These are phyloP conservation scores for Drosophila azteca DNA, from an alignment of 1,140 invertebrate genomes.

Conservation along the genomic window DNA sequence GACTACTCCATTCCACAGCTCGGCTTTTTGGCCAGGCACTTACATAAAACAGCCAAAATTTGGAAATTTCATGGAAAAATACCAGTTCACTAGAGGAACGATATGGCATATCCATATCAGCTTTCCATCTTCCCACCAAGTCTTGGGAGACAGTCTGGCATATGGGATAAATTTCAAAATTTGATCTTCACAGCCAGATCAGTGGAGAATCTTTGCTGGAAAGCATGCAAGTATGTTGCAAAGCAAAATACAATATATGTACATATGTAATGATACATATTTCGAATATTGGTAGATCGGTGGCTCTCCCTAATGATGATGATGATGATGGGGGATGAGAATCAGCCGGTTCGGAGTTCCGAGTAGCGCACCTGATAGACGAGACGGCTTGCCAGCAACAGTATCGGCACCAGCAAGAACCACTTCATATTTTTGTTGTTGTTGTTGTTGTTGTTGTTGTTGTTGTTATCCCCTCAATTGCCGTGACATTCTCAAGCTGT, in stretches of 20 bases:
- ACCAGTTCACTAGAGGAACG: neutral
- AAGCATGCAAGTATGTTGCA: no score
- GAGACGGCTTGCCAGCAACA: slow-evolving; percentile 20
- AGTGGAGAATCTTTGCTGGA: no score
- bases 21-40: slow-evolving; percentile 18
- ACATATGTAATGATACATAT: no score
- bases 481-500: slow-evolving; percentile 58
- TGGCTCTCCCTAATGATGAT: no score
- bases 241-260: no score
- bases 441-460: no score
- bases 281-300: no score
- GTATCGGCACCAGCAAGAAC: slow-evolving; percentile 21
- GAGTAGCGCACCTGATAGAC: slow-evolving; percentile 44
- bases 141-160: neutral
- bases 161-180: no score
- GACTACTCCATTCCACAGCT: neutral
- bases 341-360: no score
- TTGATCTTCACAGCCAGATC: no score
- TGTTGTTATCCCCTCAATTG: slow-evolving; percentile 22
- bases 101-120: no score
- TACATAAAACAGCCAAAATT: slow-evolving; percentile 39
- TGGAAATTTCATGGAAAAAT: neutral
- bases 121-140: neutral
- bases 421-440: slow-evolving; percentile 25
- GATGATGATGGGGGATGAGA: no score